Conservation (phyloP, 2,888 invertebrate species). For the Lydus trimaculatus region DNA sequence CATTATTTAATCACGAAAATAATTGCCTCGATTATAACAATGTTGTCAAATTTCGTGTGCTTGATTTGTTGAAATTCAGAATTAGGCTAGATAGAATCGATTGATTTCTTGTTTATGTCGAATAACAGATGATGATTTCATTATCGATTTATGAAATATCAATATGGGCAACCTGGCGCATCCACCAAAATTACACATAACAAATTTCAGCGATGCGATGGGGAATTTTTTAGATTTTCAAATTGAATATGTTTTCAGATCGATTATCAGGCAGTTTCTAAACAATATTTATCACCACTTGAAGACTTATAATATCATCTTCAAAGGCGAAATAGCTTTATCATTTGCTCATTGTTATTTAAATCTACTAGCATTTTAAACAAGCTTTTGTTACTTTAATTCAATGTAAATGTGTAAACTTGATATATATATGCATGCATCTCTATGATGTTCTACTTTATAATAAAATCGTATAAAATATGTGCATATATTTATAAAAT, state of each 20-base stretch:
- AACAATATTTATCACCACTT: neutral
- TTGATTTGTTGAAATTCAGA: neutral
- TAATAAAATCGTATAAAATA: constrained; percentile 18
- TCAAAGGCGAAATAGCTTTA: constrained; percentile 26
- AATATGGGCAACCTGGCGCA: neutral
- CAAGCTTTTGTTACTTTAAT: constrained; percentile 29
- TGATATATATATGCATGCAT: constrained; percentile 18
- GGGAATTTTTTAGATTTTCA: neutral
- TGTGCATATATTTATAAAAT: constrained; percentile 25
- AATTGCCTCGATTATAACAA: constrained; percentile 4
- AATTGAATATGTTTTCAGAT: neutral
- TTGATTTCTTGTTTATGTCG: too few relatives aligned
- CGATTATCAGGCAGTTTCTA: neutral
- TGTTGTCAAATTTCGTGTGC: neutral
- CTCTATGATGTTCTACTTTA: constrained; percentile 20
- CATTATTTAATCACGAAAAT: constrained; percentile 5
- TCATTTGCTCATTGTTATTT: constrained; percentile 31
- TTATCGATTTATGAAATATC: neutral
- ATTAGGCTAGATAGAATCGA: too few relatives aligned
- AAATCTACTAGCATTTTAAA: constrained; percentile 30
- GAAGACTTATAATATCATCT: constrained; percentile 16
- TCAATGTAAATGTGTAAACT: constrained; percentile 25
- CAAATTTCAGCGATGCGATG: too few relatives aligned
- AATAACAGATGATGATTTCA: neutral
- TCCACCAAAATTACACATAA: neutral